Conservation (phyloP, 2,797 vertebrate species). For the Neostethus bicornis region DNA sequence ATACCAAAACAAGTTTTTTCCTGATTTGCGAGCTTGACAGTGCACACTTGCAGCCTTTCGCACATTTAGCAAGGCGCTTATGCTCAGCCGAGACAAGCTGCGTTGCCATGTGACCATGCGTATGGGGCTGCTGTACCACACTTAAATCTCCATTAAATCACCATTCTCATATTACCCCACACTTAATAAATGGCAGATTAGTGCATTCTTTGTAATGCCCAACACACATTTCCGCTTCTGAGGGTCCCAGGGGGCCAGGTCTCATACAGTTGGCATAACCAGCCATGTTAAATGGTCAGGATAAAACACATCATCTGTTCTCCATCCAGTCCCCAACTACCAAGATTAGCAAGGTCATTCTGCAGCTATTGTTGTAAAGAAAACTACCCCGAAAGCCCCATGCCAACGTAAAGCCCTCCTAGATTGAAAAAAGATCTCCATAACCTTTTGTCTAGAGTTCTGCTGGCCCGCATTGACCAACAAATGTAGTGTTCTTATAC, state of each 20-base stretch:
- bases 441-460: constrained; percentile 77
- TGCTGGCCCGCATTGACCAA: constrained; percentile 70
- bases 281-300: constrained; percentile 84
- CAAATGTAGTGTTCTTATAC: constrained; percentile 68
- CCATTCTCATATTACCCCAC: constrained; percentile 90
- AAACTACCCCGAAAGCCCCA: constrained; percentile 59
- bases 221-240: constrained; percentile 86
- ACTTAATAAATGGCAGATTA: constrained; percentile 96
- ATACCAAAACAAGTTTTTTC: constrained; percentile 61
- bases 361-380: constrained; percentile 71
- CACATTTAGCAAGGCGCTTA: constrained; percentile 78
- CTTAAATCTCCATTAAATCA: constrained; percentile 96
- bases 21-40: constrained; percentile 67
- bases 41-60: constrained; percentile 71
- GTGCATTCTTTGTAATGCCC: constrained; percentile 88
- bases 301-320: constrained; percentile 83
- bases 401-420: constrained; percentile 67
- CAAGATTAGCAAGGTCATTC: constrained; percentile 82
- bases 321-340: constrained; percentile 62
- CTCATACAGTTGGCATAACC: constrained; percentile 73
- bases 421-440: constrained; percentile 63
- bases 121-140: constrained; percentile 72
- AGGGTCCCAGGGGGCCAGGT: constrained; percentile 82
- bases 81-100: constrained; percentile 73
- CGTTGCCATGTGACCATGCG: constrained; percentile 76